Evolutionary conservation across 2,888 invertebrate genomes (phyloP).

Genomic region (Saturnia japonica): DNA sequence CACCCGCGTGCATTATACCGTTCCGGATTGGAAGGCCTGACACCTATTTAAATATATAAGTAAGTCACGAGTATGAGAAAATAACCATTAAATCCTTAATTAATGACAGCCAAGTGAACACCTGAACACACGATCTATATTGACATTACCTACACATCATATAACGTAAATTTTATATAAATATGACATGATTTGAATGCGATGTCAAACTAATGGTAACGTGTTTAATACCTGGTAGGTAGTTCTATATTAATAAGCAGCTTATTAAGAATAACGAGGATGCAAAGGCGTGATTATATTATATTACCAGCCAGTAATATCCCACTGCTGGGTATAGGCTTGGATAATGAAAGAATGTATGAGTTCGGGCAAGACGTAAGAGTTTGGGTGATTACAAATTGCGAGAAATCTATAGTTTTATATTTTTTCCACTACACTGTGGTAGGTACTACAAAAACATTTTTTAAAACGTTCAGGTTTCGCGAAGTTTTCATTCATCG

Average conservation of each 20-base stretch:
- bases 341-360: background rate
- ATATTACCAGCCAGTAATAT: background rate
- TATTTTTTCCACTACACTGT: background rate
- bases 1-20: slow-evolving; percentile 94
- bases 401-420: background rate
- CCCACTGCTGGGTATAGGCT: background rate
- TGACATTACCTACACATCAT: too few species aligned
- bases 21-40: slow-evolving; percentile 95
- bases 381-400: background rate
- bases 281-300: background rate
- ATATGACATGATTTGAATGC: too few species aligned
- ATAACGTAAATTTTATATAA: too few species aligned
- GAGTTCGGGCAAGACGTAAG: background rate
- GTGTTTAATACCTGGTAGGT: too few species aligned
- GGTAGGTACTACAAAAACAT: background rate
- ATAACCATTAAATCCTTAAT: too few species aligned
- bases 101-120: too few species aligned
- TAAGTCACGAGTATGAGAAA: too few species aligned
- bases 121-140: too few species aligned
- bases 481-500: background rate
- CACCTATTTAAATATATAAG: too few species aligned
- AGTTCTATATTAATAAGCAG: too few species aligned
- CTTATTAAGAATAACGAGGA: too few species aligned
- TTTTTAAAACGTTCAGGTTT: background rate
- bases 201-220: too few species aligned